Base-by-base conservation (phyloP, 2,888 invertebrate species). In the Trypoxylon attenuatum region DNA sequence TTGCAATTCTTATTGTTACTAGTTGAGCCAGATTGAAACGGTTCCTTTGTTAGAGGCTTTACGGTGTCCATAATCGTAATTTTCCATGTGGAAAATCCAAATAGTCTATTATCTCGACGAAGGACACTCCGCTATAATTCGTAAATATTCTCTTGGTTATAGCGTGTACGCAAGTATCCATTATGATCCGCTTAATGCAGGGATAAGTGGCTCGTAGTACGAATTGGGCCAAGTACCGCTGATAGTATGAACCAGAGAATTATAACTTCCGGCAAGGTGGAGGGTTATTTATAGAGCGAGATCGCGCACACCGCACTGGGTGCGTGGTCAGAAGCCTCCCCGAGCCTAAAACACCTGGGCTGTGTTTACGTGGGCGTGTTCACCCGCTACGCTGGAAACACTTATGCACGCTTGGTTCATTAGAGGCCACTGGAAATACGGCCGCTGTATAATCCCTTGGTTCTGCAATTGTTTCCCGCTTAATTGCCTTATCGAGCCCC, bases 401-500 rank as follows among this genome's bases (percentile, higher is more conserved):
- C 72, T 74, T 64, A 68, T 57, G 69, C 76, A 62, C 58, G 71
- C 64, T 55, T 47, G 71, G 76, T 76, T 76, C 75, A 67, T 76
- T 76, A 76, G 73, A 54, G 56, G 49, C n/a, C n/a, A 38, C 54
- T 15, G 29, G 22, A 59, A 63, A 55, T 55, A 66, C 49, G 61
- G 60, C 73, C 49, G 39, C 45, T 45, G 65, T 59, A 57, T 65
- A 71, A 73, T 73, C 62, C 67, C 39, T 43, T 53, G 58, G 60
- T 57, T 63, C 67, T 29, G 54, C 76, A 61, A 76, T 76, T 76
- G 76, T 76, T 76, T 67, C 73, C 56, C 56, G 61, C 41, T 59
- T 75, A 76, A 75, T 75, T 74, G 68, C 73, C 73, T 73, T 73
- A 73, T 73, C 73, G 73, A 65, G 59, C 68, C 41, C 38, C 16